Percentiles rank a stretch among this genome's conserved stretches.
phyloP scores from a whole-genome alignment of 1,140 invertebrate genomes.

The Lethocerus indicus region DNA sequence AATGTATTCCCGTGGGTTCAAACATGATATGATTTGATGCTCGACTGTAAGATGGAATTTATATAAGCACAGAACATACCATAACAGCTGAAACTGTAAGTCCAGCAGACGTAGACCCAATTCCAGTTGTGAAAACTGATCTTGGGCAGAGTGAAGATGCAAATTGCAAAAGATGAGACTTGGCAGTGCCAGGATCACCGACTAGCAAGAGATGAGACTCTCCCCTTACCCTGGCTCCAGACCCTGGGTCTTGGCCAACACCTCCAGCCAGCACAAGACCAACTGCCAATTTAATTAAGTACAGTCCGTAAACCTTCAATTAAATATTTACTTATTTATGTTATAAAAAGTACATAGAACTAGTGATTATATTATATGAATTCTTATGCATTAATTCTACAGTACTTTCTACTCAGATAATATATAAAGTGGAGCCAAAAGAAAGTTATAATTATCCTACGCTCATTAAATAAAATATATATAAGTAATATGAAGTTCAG shows the following conservation, averaged over 20 bases:
- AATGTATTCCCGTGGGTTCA: background rate
- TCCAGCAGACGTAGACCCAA: slow-evolving; percentile 72
- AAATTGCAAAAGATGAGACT: slow-evolving; percentile 72
- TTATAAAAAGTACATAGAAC: too few relatives aligned
- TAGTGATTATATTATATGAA: too few relatives aligned
- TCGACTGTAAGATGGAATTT: too few relatives aligned
- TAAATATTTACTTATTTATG: too few relatives aligned
- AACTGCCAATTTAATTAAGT: slow-evolving; percentile 71
- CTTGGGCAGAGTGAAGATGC: slow-evolving; percentile 53
- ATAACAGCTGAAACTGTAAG: slow-evolving; percentile 74
- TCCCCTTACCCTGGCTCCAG: slow-evolving; percentile 41
- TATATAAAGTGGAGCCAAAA: too few relatives aligned
- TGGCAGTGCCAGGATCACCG: slow-evolving; percentile 81
- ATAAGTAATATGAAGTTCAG: too few relatives aligned
- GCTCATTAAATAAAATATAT: too few relatives aligned
- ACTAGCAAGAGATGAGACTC: slow-evolving; percentile 75
- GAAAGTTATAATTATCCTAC: too few relatives aligned
- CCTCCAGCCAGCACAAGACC: slow-evolving; percentile 54
- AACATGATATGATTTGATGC: too few relatives aligned
- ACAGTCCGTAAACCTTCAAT: slow-evolving; percentile 67
- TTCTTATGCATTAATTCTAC: too few relatives aligned
- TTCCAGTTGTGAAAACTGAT: slow-evolving; percentile 71
- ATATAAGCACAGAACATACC: slow-evolving; percentile 27
- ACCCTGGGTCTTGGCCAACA: slow-evolving; percentile 34
- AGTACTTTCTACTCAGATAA: too few relatives aligned